Evolutionary conservation across 1,140 invertebrate genomes (phyloP).

Genomic region (Episyrphus balteatus): DNA sequence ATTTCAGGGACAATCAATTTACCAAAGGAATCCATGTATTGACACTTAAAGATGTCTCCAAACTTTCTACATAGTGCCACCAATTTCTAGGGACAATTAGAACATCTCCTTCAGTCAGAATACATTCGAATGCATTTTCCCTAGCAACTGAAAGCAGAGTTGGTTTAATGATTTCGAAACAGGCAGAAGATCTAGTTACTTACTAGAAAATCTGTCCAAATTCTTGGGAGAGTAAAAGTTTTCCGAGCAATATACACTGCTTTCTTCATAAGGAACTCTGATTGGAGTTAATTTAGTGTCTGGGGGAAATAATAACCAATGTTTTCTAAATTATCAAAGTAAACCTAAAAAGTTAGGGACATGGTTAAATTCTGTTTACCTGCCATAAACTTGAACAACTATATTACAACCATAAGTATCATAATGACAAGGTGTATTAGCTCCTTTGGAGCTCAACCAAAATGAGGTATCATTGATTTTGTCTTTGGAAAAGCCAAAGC

Average conservation of each 20-base stretch:
- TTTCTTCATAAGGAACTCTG: constrained; percentile 92
- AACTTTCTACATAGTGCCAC: constrained; percentile 94
- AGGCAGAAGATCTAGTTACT: constrained; percentile 34
- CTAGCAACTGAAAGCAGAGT: no score
- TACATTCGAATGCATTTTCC: constrained; percentile 35
- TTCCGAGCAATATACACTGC: constrained; percentile 81
- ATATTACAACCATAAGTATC: constrained; percentile 93
- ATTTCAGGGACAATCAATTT: background rate
- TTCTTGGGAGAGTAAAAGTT: constrained; percentile 60
- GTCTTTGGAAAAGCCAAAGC: constrained; percentile 57
- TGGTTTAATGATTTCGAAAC: constrained; percentile 29
- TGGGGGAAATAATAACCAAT: constrained; percentile 88
- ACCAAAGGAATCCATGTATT: constrained; percentile 81
- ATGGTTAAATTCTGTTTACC: constrained; percentile 41
- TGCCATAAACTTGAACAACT: constrained; percentile 77
- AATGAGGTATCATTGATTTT: constrained; percentile 66
- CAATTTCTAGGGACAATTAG: constrained; percentile 79
- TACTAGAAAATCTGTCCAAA: constrained; percentile 36
- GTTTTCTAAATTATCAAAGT: constrained; percentile 51
- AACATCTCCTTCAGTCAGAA: constrained; percentile 71
- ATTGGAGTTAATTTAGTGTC: constrained; percentile 63
- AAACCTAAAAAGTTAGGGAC: background rate
- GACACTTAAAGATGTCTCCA: constrained; percentile 60
- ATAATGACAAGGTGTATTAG: constrained; percentile 87
- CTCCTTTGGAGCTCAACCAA: constrained; percentile 80